phyloP scores from a whole-genome alignment of 2,113 vertebrate species.

The Peromyscus maniculatus region DNA sequence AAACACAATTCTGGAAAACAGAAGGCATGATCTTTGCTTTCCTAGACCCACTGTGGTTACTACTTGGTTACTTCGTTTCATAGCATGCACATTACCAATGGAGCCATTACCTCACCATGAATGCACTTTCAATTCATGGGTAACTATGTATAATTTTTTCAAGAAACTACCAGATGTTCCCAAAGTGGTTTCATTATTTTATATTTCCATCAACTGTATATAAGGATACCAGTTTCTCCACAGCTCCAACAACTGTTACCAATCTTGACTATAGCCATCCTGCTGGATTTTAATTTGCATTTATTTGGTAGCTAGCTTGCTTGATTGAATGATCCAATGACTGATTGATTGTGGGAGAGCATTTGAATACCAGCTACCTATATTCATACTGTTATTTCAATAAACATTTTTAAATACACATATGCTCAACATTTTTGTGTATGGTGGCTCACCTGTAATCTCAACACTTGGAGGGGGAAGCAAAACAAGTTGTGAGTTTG shows the following conservation, averaged over 20 bases:
- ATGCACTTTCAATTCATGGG: not conserved
- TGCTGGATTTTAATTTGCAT: slow-evolving; percentile 40
- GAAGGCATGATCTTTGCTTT: not conserved
- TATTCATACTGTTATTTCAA: slow-evolving; percentile 11
- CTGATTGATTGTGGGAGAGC: not conserved
- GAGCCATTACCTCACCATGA: not conserved
- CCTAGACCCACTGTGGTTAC: not conserved
- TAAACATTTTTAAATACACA: not conserved
- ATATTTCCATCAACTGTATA: slow-evolving; percentile 21
- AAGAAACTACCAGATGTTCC: slow-evolving; percentile 44
- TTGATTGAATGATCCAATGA: not conserved
- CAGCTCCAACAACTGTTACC: not conserved
- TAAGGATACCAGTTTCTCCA: not conserved
- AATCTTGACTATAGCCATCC: slow-evolving; percentile 1
- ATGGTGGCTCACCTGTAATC: not conserved
- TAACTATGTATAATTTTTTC: slow-evolving; percentile 22
- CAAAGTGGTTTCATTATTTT: slow-evolving; percentile 46
- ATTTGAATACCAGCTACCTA: slow-evolving; percentile 16
- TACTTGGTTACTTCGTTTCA: not conserved
- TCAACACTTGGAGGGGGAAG: not conserved
- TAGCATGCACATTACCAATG: not conserved
- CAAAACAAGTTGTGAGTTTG: not conserved
- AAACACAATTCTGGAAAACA: not conserved
- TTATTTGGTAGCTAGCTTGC: not conserved
- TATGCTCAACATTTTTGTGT: not conserved